Evolutionary conservation across 2,113 vertebrate species (phyloP).

Genomic region (Proterorhinus semilunaris): DNA sequence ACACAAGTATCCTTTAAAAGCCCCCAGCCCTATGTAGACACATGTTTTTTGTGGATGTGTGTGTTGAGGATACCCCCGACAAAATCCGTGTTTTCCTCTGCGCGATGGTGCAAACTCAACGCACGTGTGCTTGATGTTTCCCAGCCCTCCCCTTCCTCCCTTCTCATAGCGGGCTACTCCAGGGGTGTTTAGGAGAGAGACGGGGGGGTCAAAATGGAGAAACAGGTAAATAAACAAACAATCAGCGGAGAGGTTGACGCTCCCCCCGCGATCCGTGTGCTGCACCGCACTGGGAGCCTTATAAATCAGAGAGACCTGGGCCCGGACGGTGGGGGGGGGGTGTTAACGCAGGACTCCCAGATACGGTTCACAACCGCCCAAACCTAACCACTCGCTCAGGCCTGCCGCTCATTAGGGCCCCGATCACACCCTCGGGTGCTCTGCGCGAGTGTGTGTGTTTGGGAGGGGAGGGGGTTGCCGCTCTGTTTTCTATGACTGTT

Average conservation of each 20-base stretch:
- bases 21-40: background rate
- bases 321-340: constrained; percentile 62
- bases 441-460: constrained; percentile 35
- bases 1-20: too few relatives aligned
- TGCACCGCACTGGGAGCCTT: constrained; percentile 74
- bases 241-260: constrained; percentile 68
- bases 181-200: constrained; percentile 3
- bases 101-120: constrained; percentile 40
- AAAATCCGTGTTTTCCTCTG: constrained; percentile 30
- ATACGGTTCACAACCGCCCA: constrained; percentile 13
- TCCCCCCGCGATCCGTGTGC: constrained; percentile 59
- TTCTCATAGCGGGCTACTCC: constrained; percentile 9
- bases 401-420: constrained; percentile 73
- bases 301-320: constrained; percentile 77
- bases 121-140: constrained; percentile 52
- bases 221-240: constrained; percentile 77
- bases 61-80: background rate
- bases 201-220: constrained; percentile 31
- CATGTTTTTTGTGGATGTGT: too few relatives aligned
- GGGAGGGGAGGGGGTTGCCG: constrained; percentile 6
- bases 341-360: constrained; percentile 44
- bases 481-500: constrained; percentile 12
- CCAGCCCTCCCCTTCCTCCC: constrained; percentile 26
- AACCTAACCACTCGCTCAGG: constrained; percentile 33
- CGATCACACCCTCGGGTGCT: constrained; percentile 55